phyloP scores from a whole-genome alignment of 2,888 invertebrate genomes.

The Lepidonotus clava region DNA sequence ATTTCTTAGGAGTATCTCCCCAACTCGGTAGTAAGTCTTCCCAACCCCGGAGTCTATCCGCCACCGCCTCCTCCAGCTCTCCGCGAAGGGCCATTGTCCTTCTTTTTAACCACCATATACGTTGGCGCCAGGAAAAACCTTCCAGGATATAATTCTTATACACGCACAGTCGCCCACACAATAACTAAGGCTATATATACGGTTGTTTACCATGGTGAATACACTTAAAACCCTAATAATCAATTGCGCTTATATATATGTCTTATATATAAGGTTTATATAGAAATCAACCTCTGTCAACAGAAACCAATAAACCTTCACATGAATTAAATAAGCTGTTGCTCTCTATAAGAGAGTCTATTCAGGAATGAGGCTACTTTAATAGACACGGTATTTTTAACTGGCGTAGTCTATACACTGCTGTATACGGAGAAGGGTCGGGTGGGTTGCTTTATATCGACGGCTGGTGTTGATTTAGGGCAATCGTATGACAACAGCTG shows the following conservation, averaged over 20 bases:
- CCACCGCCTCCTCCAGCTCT: not conserved
- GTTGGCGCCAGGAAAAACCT: not conserved
- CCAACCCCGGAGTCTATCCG: not conserved
- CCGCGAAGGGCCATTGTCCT: not conserved
- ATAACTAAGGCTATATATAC: not conserved
- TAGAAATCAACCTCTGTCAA: too few species aligned
- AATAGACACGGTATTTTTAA: not conserved
- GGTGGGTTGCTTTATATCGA: not conserved
- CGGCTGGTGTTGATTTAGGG: constrained; percentile 23
- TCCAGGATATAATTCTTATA: not conserved
- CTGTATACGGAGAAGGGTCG: not conserved
- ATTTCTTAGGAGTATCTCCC: constrained; percentile 27
- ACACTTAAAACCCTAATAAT: too few species aligned
- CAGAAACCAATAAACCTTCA: too few species aligned
- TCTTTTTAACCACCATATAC: not conserved
- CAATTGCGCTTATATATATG: too few species aligned
- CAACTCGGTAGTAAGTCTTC: constrained; percentile 20
- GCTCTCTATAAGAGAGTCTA: not conserved
- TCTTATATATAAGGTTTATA: too few species aligned
- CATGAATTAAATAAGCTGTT: not conserved
- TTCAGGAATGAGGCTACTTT: not conserved
- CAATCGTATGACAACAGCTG: constrained; percentile 47
- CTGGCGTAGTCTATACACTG: not conserved
- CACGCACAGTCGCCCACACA: not conserved
- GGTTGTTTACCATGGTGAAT: too few species aligned